Conservation (phyloP, 2,888 invertebrate genomes). For the Noctua janthina region DNA sequence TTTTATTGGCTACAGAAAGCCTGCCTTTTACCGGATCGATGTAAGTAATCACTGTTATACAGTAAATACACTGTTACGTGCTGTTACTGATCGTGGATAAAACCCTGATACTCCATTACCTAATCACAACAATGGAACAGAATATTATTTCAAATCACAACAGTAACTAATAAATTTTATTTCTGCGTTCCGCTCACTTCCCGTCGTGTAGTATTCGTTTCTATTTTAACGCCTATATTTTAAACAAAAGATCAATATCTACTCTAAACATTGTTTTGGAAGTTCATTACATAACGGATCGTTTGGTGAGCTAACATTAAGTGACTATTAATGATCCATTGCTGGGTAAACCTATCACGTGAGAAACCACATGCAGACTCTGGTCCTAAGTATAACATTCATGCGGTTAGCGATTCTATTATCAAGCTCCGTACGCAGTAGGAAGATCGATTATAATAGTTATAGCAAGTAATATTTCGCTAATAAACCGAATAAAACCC, state of each 20-base stretch:
- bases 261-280: constrained; percentile 27
- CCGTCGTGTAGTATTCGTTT: constrained; percentile 40
- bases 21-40: constrained; percentile 53
- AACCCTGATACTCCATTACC: constrained; percentile 45
- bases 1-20: constrained; percentile 59
- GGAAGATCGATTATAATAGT: constrained; percentile 41
- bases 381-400: constrained; percentile 20
- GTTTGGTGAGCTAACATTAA: constrained; percentile 17
- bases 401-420: constrained; percentile 47
- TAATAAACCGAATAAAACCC: constrained; percentile 56
- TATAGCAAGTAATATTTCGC: constrained; percentile 47
- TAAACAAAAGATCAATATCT: constrained; percentile 45
- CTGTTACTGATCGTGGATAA: constrained; percentile 38
- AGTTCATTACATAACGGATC: constrained; percentile 33
- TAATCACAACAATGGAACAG: constrained; percentile 42
- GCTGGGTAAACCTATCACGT: constrained; percentile 18
- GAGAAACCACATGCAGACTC: constrained; percentile 36
- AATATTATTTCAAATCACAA: constrained; percentile 37
- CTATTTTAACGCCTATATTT: constrained; percentile 45
- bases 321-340: constrained; percentile 30
- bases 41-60: constrained; percentile 53
- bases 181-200: constrained; percentile 38
- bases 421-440: constrained; percentile 28
- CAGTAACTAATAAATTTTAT: constrained; percentile 35
- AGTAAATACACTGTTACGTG: constrained; percentile 43